Conservation (phyloP, 2,113 vertebrate species). For the Camelus dromedarius region DNA sequence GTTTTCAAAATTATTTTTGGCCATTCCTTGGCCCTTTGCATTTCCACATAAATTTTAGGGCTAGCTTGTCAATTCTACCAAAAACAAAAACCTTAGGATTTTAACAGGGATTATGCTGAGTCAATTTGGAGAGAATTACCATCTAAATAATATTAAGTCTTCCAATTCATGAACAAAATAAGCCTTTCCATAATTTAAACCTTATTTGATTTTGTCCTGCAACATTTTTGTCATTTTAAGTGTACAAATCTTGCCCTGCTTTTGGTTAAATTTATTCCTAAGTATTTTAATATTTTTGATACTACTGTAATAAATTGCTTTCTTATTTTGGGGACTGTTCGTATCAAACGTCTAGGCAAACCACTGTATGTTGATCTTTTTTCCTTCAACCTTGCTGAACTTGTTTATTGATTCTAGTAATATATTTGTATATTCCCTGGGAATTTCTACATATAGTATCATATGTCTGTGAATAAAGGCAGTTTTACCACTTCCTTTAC, state of each 20-base stretch:
- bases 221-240: neutral
- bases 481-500: neutral
- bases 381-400: neutral
- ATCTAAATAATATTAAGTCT: neutral
- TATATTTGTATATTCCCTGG: neutral
- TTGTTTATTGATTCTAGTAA: neutral
- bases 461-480: neutral
- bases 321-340: neutral
- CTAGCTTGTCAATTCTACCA: neutral
- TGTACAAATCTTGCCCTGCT: neutral
- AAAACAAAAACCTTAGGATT: neutral
- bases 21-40: neutral
- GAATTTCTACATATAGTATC: neutral
- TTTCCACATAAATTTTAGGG: neutral
- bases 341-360: neutral
- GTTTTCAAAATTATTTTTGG: conserved; percentile 35
- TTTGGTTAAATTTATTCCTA: neutral
- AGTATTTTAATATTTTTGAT: conserved; percentile 1
- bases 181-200: neutral
- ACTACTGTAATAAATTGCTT: neutral
- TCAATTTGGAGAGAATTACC: neutral
- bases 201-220: neutral
- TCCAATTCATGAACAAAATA: neutral
- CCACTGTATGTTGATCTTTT: neutral
- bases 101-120: neutral